Evolutionary conservation across 1,140 invertebrate species (phyloP), one percentile per base, ranked within the genome.

Genomic region (Magallana ariakensis): DNA sequence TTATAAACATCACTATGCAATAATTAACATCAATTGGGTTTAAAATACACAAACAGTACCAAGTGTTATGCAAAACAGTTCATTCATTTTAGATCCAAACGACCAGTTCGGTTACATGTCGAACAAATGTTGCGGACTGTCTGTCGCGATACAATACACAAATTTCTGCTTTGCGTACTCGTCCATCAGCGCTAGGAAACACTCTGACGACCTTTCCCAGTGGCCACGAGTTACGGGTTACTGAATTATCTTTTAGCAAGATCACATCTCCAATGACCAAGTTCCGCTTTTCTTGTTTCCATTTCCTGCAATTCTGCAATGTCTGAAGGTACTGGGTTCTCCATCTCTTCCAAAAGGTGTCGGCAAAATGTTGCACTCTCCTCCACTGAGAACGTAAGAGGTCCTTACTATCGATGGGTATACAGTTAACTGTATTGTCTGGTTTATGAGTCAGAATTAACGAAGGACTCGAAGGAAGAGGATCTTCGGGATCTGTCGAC

Each of bases 291-390:
- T 54, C 60, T 4, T 15, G 10, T 16, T 66, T 85, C 87, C 84
- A 88, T 56, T 88, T 88, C 10, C 70, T 16, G 15, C 58, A 58
- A 15, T 57, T n/a, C 54, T 88, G 84, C 53, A 86, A 80, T 53
- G 80, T 57, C 15, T 57, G 75, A 3, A 83, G 26, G 57, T 82
- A 88, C 80, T 88, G 85, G 16, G 16, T 53, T 60, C 53, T 58
- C 87, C 87, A 88, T 26, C 87, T 75, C 22, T 55, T 56, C 88
- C 85, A 89, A 75, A 89, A 87, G 19, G 22, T 56, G 58, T 84
- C 33, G 4, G 82, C 62, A 6, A 89, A 66, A 16, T 53, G 8
- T 19, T 89, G 88, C 7, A 89, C 88, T 6, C 70, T 80, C 58
- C 53, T 82, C 85, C 88, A 89, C 10, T 84, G 84, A 1, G 80